Base-by-base conservation (phyloP, 2,888 invertebrate genomes). In the Germaria angustata region DNA sequence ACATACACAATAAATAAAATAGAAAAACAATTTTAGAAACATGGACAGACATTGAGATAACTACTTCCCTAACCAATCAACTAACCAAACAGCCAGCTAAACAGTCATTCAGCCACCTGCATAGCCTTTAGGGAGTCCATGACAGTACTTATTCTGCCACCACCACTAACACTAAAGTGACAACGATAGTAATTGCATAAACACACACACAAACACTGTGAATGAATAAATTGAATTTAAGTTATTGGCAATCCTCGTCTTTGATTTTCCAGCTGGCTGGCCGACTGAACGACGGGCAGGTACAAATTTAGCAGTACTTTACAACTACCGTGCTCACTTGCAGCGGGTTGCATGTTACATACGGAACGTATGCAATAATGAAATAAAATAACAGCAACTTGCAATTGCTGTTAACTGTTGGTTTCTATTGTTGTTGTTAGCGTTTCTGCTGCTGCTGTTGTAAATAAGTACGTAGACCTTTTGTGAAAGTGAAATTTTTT, bases 401-500 rank as follows among this genome's bases (percentile, higher is more conserved):
- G 77, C 84, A 81, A 80, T 83, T 81, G 84, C 55, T 84, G 73
- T 46, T 55, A 68, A 76, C 72, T 82, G 75, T 57, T 55, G 55
- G 32, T 41, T 66, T 22, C 65, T 81, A 49, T 68, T 73, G 71
- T 59, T 79, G 46, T 49, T 80, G 71, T 57, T 85, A n/a, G n/a
- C n/a, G 84, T 85, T 82, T 84, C 85, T 86, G 55, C 28, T 76
- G 68, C 55, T 53, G 28, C 28, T 71, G 59, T 55, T 75, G 68
- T 77, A 44, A 68, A 59, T 78, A 68, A 86, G 85, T 85, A 84
- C 86, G 84, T 85, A 89, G 88, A 89, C 88, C 89, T 89, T 88
- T 89, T 86, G 89, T 89, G 89, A 89, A 89, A 89, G 89, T 89
- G 89, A 89, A 90, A 89, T 88, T 90, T 86, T 57, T 49, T 68